Conservation (phyloP, 2,113 vertebrate genomes). For the Lampris megalopsis region DNA sequence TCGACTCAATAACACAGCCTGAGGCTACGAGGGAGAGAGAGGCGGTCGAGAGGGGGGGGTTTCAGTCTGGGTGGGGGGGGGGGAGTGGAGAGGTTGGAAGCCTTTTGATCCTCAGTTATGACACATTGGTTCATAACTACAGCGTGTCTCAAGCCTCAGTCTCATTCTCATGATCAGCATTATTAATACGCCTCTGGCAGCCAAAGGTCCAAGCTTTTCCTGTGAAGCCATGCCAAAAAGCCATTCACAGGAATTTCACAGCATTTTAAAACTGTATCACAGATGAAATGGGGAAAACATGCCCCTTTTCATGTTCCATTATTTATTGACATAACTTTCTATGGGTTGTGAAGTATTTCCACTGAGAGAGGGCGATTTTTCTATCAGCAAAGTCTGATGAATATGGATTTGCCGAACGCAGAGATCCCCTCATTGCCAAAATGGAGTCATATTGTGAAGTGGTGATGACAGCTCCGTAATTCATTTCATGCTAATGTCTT, state of each 20-base stretch:
- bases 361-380: slow-evolving; percentile 20
- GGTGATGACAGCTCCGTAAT: slow-evolving; percentile 54
- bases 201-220: slow-evolving; percentile 62
- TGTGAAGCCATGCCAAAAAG: slow-evolving; percentile 74
- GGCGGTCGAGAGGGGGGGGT: slow-evolving; percentile 8
- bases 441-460: slow-evolving; percentile 42
- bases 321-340: slow-evolving; percentile 59
- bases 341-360: slow-evolving; percentile 36
- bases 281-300: slow-evolving; percentile 69
- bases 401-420: slow-evolving; percentile 57
- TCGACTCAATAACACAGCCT: slow-evolving; percentile 79
- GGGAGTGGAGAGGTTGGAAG: slow-evolving; percentile 68
- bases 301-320: slow-evolving; percentile 63
- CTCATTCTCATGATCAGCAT: slow-evolving; percentile 76
- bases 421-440: slow-evolving; percentile 37
- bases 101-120: slow-evolving; percentile 79
- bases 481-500: slow-evolving; percentile 50
- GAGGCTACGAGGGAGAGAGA: slow-evolving; percentile 59
- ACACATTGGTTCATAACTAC: slow-evolving; percentile 76
- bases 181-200: slow-evolving; percentile 73
- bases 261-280: slow-evolving; percentile 72
- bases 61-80: slow-evolving; percentile 50
- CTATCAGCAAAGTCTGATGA: slow-evolving; percentile 53
- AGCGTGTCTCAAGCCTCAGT: slow-evolving; percentile 63
- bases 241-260: slow-evolving; percentile 75